Percentiles rank a stretch among this genome's conserved stretches.
These are phyloP conservation scores for Elmis aenea DNA, from an alignment of 2,888 invertebrate genomes.

Conservation along the genomic window DNA sequence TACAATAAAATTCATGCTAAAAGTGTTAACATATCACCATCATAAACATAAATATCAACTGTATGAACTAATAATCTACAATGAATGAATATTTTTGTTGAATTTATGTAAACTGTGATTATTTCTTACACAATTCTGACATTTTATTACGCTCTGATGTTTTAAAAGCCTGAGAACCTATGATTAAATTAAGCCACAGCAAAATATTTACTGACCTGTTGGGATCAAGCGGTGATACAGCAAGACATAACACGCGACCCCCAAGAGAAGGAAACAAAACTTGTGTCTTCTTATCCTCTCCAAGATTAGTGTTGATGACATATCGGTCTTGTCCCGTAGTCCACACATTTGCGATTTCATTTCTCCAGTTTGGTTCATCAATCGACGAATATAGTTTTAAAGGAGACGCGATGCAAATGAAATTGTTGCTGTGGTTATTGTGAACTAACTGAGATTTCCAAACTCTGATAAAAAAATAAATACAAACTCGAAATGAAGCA, in stretches of 20 bases:
- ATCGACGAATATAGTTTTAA: conserved; percentile 18
- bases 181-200: too few relatives aligned
- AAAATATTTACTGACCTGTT: conserved; percentile 56
- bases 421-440: conserved; percentile 52
- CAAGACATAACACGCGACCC: conserved; percentile 59
- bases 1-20: too few relatives aligned
- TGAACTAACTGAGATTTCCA: conserved; percentile 38
- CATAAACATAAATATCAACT: too few relatives aligned
- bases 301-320: conserved; percentile 50
- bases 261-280: conserved; percentile 55
- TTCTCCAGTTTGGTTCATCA: conserved; percentile 28
- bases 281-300: conserved; percentile 37
- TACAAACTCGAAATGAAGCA: too few relatives aligned
- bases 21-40: too few relatives aligned
- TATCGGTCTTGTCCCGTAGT: conserved; percentile 58
- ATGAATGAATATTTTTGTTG: too few relatives aligned
- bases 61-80: too few relatives aligned
- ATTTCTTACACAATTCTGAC: too few relatives aligned
- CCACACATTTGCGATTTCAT: conserved; percentile 51
- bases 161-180: too few relatives aligned
- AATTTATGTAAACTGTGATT: too few relatives aligned
- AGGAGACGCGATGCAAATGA: conserved; percentile 57
- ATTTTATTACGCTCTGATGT: too few relatives aligned
- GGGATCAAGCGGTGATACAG: conserved; percentile 65
- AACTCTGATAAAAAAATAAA: conserved; percentile 10